These are phyloP conservation scores for Drosophila pectinifera DNA, from an alignment of 1,140 invertebrate genomes.

Conservation along the genomic window DNA sequence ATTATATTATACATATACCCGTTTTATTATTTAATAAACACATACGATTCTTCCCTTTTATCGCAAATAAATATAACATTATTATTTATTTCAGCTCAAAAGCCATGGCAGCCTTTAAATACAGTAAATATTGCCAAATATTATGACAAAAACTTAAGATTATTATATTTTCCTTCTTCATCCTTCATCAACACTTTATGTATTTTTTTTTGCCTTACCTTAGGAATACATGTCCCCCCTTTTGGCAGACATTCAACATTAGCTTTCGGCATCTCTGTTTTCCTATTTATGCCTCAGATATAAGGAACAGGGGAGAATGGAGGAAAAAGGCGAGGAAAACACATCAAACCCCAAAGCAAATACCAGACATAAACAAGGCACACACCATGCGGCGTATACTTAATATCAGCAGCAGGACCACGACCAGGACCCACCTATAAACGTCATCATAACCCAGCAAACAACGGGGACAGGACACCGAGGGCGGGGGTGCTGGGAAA, in stretches of 20 bases:
- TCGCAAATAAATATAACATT: not conserved
- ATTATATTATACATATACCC: no score
- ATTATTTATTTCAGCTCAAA: not conserved
- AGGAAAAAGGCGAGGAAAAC: slow-evolving; percentile 3
- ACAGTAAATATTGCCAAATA: slow-evolving; percentile 1
- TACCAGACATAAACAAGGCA: slow-evolving; percentile 57
- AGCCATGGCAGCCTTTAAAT: not conserved
- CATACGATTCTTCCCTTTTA: not conserved
- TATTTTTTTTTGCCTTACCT: slow-evolving; percentile 1
- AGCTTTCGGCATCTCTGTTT: slow-evolving; percentile 27
- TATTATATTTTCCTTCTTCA: not conserved
- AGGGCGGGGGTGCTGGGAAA: not conserved
- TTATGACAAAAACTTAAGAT: not conserved
- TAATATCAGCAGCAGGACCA: slow-evolving; percentile 52
- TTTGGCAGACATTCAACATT: slow-evolving; percentile 37
- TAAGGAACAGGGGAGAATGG: slow-evolving; percentile 48
- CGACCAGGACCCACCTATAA: slow-evolving; percentile 55
- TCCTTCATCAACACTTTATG: slow-evolving; percentile 12
- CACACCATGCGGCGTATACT: slow-evolving; percentile 63
- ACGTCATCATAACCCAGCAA: slow-evolving; percentile 64
- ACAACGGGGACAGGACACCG: slow-evolving; percentile 17
- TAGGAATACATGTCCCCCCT: slow-evolving; percentile 23
- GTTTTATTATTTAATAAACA: not conserved
- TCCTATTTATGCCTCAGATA: slow-evolving; percentile 74
- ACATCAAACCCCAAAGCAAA: slow-evolving; percentile 52